Base-by-base conservation (phyloP, 2,888 invertebrate species). In the Tricholauxania praeusta region DNA sequence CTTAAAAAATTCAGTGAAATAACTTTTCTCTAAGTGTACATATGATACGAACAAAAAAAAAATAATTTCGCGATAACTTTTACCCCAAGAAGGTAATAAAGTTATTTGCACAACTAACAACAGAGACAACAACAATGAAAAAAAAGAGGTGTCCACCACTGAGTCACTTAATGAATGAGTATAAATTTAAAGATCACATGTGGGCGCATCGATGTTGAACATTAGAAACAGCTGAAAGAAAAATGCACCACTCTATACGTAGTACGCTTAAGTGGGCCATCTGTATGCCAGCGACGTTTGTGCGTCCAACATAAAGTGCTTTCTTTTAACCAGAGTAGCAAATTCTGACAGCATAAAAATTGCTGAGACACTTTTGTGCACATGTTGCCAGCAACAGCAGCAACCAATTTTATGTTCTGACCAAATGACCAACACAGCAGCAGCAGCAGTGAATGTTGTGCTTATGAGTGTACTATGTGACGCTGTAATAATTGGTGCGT, bases 171-270 rank as follows among this genome's bases (percentile, higher is more conserved):
- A 69, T 51, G 51, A 69, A 60, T 22, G 60, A 12, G 48, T 32
- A 60, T 51, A 51, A 60, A 69, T 69, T 60, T 49, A 28, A 69
- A 51, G 55, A 52, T 67, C 67, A 32, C 12, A 67, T 14, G 63
- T 17, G 63, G 48, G 48, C 48, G 48, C 28, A 22, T 10, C 39
- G 39, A 22, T 7, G 22, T 57, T 10, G 28, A 15, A 57, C 55
- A n/a, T 55, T 55, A 19, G 55, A 55, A 55, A 19, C 19, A 19
- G 19, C 55, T 19, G 19, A 10, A 55, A 55, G 17, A 55, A 55
- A 55, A 7, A 19, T 57, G 57, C 57, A 57, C 57, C 57, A 57
- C 28, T 22, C 57, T 57, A 28, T 15, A 14, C 22, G 48, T 12
- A 32, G 14, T 14, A 14, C 47, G 5, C 49, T 49, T 22, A 49